Conservation (phyloP, 30 jellyfish, hydroid and myxozoan genomes). For the Cassiopea xamachana region DNA sequence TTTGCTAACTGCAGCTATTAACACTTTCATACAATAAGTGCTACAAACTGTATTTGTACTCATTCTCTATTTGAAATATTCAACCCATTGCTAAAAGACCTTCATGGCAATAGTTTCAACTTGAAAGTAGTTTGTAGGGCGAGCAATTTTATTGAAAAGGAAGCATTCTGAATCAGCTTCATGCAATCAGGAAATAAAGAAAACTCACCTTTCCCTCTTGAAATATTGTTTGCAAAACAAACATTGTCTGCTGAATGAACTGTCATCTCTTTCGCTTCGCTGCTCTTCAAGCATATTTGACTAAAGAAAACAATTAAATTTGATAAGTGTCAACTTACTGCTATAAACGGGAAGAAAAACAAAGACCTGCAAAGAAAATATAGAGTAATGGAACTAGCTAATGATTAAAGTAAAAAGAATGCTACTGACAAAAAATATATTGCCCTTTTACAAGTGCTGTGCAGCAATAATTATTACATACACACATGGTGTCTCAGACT, state of each 20-base stretch:
- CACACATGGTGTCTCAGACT: too few species aligned
- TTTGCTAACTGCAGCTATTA: not conserved
- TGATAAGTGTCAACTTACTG: not conserved
- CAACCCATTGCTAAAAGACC: not conserved
- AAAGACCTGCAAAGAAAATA: too few species aligned
- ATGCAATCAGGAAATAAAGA: not conserved
- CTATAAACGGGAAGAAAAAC: too few species aligned
- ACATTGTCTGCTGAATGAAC: conserved; percentile 77
- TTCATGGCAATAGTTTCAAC: too few species aligned
- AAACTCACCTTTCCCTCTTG: conserved; percentile 73
- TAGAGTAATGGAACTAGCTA: too few species aligned
- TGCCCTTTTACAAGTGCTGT: too few species aligned
- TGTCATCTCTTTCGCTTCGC: conserved; percentile 78
- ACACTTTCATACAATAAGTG: not conserved
- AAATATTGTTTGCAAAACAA: conserved; percentile 87
- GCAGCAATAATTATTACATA: too few species aligned
- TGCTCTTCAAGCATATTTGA: conserved; percentile 80
- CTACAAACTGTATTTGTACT: not conserved
- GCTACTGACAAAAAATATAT: too few species aligned
- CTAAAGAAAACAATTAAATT: conserved; percentile 29
- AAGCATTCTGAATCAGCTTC: not conserved
- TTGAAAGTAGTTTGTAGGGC: too few species aligned
- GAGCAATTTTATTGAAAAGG: not conserved
- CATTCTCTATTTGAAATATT: not conserved
- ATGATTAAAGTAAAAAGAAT: too few species aligned